Evolutionary conservation across 2,113 vertebrate species (phyloP), one percentile per base, ranked within the genome.

Genomic region (Stictonetta naevosa): DNA sequence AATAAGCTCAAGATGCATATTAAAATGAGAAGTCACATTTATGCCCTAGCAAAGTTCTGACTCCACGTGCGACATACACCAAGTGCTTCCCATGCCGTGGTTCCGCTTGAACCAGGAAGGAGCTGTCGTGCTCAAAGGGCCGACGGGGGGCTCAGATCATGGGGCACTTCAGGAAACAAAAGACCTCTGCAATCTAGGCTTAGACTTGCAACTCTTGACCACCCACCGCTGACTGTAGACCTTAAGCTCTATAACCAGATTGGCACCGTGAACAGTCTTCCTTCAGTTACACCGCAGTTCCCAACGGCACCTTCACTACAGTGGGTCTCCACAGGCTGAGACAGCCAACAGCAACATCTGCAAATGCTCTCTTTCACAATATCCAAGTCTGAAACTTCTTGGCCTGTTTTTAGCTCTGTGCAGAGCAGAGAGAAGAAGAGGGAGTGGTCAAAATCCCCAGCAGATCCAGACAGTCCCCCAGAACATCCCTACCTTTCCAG

Each of bases 401-500:
- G 8, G 36, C 10, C n/a, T 69, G 25, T 55, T 52, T 84, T 22
- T 17, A 77, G 13, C 59, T 66, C 67, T 28, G 8, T 10, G 33
- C 31, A 90, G 36, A 91, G 53, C 52, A 86, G 22, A 56, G 20
- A 44, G 59, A 68, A 26, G 34, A 77, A 7, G 10, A 78, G 13
- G 31, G 25, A n/a, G 17, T 5, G 10, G 19, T 28, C 73, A 22
- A 31, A 84, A 72, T 25, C 84, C 44, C 66, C 88, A 87, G 86
- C 29, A 91, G 68, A 74, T 60, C 66, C 69, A 31, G 84, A 55
- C 17, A 92, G 68, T 9, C 20, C 69, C 77, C n/a, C 29, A 69
- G 40, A 93, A 92, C 26, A 69, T 16, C 63, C 34, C 81, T 46
- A 81, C 66, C 92, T 86, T 97, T 93, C 96, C 79, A 76, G 93